Base-by-base conservation (phyloP, 2,113 vertebrate genomes). In the Pampusana beccarii region DNA sequence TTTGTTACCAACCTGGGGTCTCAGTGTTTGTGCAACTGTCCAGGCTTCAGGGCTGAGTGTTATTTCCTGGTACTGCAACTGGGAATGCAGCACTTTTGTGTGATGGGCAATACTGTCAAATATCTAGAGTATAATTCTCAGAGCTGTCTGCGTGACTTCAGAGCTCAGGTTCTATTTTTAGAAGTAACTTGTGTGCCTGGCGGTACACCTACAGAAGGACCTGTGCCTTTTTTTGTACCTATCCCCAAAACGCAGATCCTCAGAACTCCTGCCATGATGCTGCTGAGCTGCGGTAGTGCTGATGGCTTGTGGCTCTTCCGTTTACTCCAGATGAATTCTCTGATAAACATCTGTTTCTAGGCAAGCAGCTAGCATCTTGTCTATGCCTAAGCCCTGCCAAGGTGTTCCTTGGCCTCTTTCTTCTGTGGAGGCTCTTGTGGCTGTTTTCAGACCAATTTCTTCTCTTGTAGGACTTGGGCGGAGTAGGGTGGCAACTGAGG, bases 401-500 rank as follows among this genome's bases (percentile, higher is more conserved):
- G 65, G 13, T 81, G 46, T 38, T 91, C 53, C 57, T 73, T 60
- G 78, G 34, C 66, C 66, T 72, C 31, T 67, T 80, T 75, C 18
- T 53, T 90, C 61, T 79, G 71, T 31, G 78, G 61, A 79, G 79
- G 69, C 70, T 48, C 33, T 44, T 56, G 29, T 33, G 71, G 42
- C n/a, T 15, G 7, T 87, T 91, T 74, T 73, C 66, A 89, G 70
- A 53, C 64, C 46, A 50, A 5, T 29, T 71, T 79, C 21, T 11
- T 78, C 42, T 84, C 17, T 4, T 38, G 46, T 58, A 34, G 51
- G 36, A 33, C 1, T 13, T 0, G 0, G n/a, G 80, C 60, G 77
- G 51, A 58, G 61, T 28, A 40, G 88, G 57, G 56, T 67, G 53
- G 65, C 29, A 57, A 40, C 42, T 1, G 29, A 82, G 38, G 81